These are phyloP conservation scores for Ceraclea dissimilis DNA, from an alignment of 2,888 invertebrate species.

Conservation along the genomic window DNA sequence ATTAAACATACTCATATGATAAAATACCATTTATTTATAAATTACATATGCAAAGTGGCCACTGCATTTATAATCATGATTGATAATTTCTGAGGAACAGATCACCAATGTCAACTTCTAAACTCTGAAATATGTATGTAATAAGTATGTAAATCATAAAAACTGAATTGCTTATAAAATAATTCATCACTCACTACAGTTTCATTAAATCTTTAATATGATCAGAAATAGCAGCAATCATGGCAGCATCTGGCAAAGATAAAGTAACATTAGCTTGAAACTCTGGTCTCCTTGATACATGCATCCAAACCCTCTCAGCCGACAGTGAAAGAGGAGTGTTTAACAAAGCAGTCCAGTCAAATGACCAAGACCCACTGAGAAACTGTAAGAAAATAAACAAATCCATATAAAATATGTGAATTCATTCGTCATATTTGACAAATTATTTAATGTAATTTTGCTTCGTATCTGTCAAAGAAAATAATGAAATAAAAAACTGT, in stretches of 20 bases:
- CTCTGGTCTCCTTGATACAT: conserved; percentile 39
- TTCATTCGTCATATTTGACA: too few species aligned
- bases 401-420: too few species aligned
- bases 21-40: too few species aligned
- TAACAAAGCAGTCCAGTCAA: conserved; percentile 40
- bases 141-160: neutral
- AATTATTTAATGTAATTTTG: too few species aligned
- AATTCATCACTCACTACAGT: neutral
- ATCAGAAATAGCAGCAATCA: conserved; percentile 38
- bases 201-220: conserved; percentile 30
- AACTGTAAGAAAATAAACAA: conserved; percentile 30
- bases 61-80: too few species aligned
- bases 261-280: conserved; percentile 37
- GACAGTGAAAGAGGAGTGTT: conserved; percentile 41
- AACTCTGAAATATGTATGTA: too few species aligned
- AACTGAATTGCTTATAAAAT: neutral
- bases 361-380: conserved; percentile 38
- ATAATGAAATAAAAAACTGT: too few species aligned
- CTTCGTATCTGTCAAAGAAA: too few species aligned
- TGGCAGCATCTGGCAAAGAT: conserved; percentile 37
- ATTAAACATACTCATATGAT: too few species aligned
- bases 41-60: too few species aligned
- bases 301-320: conserved; percentile 38
- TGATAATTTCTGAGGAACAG: too few species aligned
- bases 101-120: too few species aligned